Percentiles rank a stretch among this genome's conserved stretches.
These are phyloP conservation scores for Eupithecia tripunctaria DNA, from an alignment of 2,888 invertebrate species.

Conservation along the genomic window DNA sequence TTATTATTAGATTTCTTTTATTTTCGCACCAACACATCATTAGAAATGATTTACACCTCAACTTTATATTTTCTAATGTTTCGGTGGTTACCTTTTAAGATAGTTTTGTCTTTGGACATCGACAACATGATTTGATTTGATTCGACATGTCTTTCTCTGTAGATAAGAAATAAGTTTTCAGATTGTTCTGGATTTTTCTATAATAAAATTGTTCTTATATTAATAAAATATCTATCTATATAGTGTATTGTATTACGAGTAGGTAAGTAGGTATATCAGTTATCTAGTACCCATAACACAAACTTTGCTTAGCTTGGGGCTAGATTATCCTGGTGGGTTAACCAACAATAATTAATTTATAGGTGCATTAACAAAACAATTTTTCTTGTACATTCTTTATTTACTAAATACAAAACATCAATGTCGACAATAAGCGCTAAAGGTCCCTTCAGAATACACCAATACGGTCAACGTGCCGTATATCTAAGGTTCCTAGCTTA, in stretches of 20 bases:
- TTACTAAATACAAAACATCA: conserved; percentile 59
- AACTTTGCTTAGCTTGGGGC: too few relatives aligned
- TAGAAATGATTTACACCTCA: too few relatives aligned
- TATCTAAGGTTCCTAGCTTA: conserved; percentile 7
- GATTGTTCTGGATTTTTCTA: too few relatives aligned
- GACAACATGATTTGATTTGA: background rate
- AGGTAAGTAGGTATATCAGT: too few relatives aligned
- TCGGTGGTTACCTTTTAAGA: background rate
- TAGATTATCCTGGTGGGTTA: too few relatives aligned
- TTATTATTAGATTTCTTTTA: too few relatives aligned
- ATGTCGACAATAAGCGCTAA: conserved; percentile 49
- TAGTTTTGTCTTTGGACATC: background rate
- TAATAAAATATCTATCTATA: too few relatives aligned
- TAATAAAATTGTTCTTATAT: too few relatives aligned
- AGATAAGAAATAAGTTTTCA: background rate
- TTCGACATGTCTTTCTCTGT: background rate
- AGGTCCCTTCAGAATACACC: conserved; percentile 22
- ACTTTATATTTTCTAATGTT: background rate
- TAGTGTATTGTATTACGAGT: too few relatives aligned
- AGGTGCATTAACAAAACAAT: conserved; percentile 31
- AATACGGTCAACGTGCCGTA: conserved; percentile 27
- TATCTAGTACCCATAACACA: too few relatives aligned
- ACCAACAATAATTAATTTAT: too few relatives aligned
- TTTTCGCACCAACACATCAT: too few relatives aligned
- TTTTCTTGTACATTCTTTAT: conserved; percentile 41